Evolutionary conservation across 2,113 vertebrate species (phyloP).

Genomic region (Anarhynchus alexandrinus): DNA sequence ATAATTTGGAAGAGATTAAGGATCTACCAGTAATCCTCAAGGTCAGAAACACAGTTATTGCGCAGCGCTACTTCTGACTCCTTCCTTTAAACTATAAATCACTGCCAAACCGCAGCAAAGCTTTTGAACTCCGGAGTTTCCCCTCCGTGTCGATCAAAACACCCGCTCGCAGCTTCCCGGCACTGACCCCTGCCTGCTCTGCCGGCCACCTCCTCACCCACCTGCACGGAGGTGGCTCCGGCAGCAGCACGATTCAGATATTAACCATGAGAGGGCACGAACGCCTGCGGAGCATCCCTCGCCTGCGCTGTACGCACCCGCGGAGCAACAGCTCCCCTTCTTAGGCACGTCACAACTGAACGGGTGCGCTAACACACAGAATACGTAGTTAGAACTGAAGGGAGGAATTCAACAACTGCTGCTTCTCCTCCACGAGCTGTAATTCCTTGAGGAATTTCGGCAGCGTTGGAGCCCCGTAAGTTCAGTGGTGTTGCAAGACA

Average conservation of each 20-base stretch:
- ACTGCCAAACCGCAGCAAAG: neutral
- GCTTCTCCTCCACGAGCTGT: neutral
- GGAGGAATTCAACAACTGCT: neutral
- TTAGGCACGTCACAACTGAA: accelerated
- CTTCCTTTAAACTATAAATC: neutral
- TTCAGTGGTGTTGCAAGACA: accelerated
- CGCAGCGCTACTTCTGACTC: neutral
- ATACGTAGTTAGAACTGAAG: accelerated
- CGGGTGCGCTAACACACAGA: neutral
- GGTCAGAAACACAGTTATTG: neutral
- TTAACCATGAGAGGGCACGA: neutral
- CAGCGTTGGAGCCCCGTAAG: neutral
- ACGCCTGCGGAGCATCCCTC: accelerated
- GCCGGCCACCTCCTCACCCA: accelerated
- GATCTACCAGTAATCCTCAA: neutral
- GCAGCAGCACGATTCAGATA: accelerated
- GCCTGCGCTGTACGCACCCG: accelerated
- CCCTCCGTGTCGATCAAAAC: accelerated
- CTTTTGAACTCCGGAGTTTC: neutral
- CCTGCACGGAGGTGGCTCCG: neutral
- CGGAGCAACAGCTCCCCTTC: neutral
- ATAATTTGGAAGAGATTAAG: neutral
- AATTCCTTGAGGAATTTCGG: neutral
- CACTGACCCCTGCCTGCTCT: accelerated
- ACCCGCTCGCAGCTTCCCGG: accelerated